Percentiles rank a stretch among this genome's conserved stretches.
Conservation (phyloP, 2,888 invertebrate species). For the Rotaria magnacalcarata region DNA sequence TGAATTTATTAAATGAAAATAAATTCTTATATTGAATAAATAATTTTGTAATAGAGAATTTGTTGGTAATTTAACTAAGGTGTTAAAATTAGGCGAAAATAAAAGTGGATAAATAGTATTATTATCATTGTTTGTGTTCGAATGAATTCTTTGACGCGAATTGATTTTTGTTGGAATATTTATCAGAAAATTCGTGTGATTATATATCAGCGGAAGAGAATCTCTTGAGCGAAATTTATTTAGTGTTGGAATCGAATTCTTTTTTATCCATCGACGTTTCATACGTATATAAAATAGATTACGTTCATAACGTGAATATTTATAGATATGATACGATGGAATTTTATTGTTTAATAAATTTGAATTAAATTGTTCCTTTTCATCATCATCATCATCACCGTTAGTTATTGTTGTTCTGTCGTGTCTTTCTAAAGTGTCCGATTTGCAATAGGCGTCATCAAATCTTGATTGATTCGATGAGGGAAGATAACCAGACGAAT, state of each 20-base stretch:
- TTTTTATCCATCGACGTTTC: neutral
- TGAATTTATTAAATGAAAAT: slow-evolving; percentile 21
- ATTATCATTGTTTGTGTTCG: neutral
- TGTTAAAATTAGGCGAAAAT: neutral
- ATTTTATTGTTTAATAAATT: neutral
- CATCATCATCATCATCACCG: neutral
- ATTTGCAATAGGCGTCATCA: neutral
- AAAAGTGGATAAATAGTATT: neutral
- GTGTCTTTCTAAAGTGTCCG: neutral
- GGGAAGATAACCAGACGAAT: neutral
- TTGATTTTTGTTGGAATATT: neutral
- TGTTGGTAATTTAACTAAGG: neutral
- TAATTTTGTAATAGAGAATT: neutral
- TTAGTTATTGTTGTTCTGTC: too few species aligned
- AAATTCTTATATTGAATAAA: neutral
- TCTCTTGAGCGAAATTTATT: neutral
- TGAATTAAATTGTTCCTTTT: neutral
- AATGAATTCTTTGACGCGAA: neutral
- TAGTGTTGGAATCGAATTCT: neutral
- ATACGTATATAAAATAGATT: neutral
- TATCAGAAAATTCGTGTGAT: neutral
- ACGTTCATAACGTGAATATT: slow-evolving; percentile 32
- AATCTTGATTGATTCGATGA: neutral
- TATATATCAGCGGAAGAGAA: neutral
- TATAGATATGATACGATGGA: neutral